Conservation (phyloP, 2,113 vertebrate genomes). For the Rallus limicola region DNA sequence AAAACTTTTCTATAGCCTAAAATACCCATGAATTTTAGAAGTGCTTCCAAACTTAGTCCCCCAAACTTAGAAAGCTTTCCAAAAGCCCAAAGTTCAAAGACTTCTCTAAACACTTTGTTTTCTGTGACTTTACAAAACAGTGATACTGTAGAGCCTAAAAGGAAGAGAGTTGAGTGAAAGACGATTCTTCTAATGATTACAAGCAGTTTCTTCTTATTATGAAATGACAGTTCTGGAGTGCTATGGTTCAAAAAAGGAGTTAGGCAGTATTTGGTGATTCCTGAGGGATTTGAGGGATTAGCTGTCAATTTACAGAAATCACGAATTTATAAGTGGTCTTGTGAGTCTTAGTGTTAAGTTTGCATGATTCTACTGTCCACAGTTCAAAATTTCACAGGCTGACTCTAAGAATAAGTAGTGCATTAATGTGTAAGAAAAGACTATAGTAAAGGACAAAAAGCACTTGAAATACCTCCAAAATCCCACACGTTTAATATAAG, state of each 20-base stretch:
- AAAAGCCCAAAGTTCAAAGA: neutral
- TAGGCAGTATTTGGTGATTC: neutral
- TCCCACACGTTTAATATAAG: constrained; percentile 94
- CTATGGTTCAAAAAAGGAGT: neutral
- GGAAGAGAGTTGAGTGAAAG: neutral
- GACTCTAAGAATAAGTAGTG: neutral
- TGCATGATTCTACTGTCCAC: neutral
- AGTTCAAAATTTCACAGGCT: neutral
- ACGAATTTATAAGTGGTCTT: neutral
- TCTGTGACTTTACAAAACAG: neutral
- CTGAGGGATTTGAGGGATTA: neutral
- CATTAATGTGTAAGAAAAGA: neutral
- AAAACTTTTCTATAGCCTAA: neutral
- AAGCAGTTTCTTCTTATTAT: neutral
- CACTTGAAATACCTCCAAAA: constrained; percentile 85
- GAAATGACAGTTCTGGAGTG: neutral
- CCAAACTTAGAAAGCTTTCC: neutral
- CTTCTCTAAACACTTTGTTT: neutral
- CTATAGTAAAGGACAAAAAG: neutral
- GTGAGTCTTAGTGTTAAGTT: neutral
- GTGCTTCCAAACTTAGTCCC: neutral
- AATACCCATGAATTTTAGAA: neutral
- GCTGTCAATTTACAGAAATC: neutral
- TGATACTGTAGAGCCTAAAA: neutral
- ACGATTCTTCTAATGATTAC: neutral